Evolutionary conservation across 1,140 invertebrate genomes (phyloP).

Genomic region (Cephus cinctus): DNA sequence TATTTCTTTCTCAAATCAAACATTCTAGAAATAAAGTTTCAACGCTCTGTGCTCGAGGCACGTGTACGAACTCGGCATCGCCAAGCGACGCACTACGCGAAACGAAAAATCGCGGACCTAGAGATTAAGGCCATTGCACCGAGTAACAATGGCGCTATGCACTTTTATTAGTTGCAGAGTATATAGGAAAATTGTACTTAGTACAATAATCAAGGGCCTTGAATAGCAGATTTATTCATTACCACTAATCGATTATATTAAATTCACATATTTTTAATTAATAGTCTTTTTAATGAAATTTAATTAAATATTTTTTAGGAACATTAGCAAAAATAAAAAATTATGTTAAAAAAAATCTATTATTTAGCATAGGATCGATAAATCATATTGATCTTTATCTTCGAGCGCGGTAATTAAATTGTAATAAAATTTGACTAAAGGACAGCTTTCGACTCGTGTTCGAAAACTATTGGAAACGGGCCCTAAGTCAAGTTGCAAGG

Average conservation of each 20-base stretch:
- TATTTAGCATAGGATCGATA: background rate
- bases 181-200: too few relatives aligned
- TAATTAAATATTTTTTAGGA: too few relatives aligned
- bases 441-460: too few relatives aligned
- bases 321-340: background rate
- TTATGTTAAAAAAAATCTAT: background rate
- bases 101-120: constrained; percentile 21
- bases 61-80: constrained; percentile 18
- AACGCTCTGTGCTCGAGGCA: constrained; percentile 21
- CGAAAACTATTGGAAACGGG: background rate
- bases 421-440: too few relatives aligned
- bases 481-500: constrained; percentile 46
- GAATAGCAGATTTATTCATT: too few relatives aligned
- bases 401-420: too few relatives aligned
- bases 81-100: constrained; percentile 15
- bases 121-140: constrained; percentile 27
- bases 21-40: constrained; percentile 55
- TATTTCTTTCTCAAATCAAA: constrained; percentile 53
- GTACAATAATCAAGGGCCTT: too few relatives aligned
- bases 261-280: too few relatives aligned
- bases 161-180: too few relatives aligned
- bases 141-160: too few relatives aligned
- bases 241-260: too few relatives aligned
- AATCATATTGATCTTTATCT: background rate
- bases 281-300: too few relatives aligned